Conservation (phyloP, 53 echinoderm and acorn worm species). For the Actinopyga echinites region DNA sequence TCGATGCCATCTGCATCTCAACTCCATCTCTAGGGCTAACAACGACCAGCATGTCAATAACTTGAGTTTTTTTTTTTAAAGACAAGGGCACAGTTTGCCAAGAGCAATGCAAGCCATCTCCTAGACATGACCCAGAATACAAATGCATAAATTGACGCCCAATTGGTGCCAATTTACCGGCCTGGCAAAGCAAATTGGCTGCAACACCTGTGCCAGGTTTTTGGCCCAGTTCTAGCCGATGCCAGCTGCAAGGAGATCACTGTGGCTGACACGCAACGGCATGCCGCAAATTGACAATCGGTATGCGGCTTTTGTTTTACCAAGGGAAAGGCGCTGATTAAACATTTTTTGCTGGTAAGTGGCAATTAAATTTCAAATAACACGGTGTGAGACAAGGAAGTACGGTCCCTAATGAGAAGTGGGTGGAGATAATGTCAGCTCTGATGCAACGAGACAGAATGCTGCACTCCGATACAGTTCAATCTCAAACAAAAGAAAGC, state of each 20-base stretch:
- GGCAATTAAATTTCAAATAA: slow-evolving; percentile 24
- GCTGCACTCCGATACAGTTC: no score
- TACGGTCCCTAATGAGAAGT: slow-evolving; percentile 11
- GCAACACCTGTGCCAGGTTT: slow-evolving; percentile 43
- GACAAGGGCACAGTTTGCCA: slow-evolving; percentile 35
- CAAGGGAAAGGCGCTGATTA: slow-evolving; percentile 18
- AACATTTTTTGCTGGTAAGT: slow-evolving; percentile 41
- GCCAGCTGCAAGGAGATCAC: slow-evolving; percentile 37
- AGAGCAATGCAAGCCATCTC: slow-evolving; percentile 17
- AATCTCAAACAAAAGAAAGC: no score
- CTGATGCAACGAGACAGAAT: no score
- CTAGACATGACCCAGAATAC: slow-evolving; percentile 43
- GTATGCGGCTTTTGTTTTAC: slow-evolving; percentile 41
- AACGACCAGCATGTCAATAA: slow-evolving; percentile 37
- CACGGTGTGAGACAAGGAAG: slow-evolving; percentile 16
- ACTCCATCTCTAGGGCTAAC: background rate
- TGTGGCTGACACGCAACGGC: slow-evolving; percentile 23
- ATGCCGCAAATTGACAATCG: slow-evolving; percentile 29
- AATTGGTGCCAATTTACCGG: slow-evolving; percentile 45
- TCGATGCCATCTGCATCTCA: background rate
- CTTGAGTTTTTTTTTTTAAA: background rate
- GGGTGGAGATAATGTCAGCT: background rate
- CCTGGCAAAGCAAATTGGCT: slow-evolving; percentile 29
- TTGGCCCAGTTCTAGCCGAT: slow-evolving; percentile 15
- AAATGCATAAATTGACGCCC: slow-evolving; percentile 48